Evolutionary conservation across 92 coral and sea anemone species (phyloP).

Genomic region (Actinostola sp.): DNA sequence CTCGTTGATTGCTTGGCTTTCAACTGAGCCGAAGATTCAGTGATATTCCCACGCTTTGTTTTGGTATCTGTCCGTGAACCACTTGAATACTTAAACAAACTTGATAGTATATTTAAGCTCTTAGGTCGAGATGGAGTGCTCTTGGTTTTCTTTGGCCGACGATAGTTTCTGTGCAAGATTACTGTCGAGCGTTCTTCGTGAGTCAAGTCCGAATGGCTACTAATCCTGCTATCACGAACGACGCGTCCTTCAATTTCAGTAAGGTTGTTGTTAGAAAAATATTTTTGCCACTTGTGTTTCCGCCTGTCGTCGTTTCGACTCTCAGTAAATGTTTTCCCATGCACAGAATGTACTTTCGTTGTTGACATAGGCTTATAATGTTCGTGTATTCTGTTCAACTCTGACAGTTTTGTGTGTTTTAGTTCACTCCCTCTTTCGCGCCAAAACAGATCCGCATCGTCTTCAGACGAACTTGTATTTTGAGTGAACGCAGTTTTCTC

Average conservation of each 20-base stretch:
- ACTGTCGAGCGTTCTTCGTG: conserved; percentile 1
- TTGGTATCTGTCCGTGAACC: conserved; percentile 31
- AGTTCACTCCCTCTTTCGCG: conserved; percentile 44
- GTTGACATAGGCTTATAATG: conserved; percentile 35
- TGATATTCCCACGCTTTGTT: conserved; percentile 69
- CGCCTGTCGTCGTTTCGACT: conserved; percentile 29
- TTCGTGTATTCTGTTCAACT: conserved; percentile 15
- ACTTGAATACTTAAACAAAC: conserved; percentile 75
- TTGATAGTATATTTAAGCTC: conserved; percentile 76
- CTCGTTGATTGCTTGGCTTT: conserved; percentile 15
- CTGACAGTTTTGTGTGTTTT: conserved; percentile 47
- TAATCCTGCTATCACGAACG: conserved; percentile 13
- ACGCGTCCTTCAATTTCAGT: conserved; percentile 26
- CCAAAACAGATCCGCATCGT: conserved; percentile 39
- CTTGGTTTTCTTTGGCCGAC: conserved; percentile 45
- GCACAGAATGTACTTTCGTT: conserved; percentile 45
- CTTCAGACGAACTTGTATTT: conserved; percentile 8
- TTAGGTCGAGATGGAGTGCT: conserved; percentile 56
- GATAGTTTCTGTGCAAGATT: conserved; percentile 40
- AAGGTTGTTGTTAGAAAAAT: conserved; percentile 40
- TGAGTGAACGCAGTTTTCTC: background rate
- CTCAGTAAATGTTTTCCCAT: conserved; percentile 64
- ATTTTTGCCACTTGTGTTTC: conserved; percentile 49
- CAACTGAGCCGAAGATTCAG: conserved; percentile 5
- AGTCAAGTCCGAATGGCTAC: background rate